Base-by-base conservation (phyloP, 2,797 vertebrate genomes). In the Thalassophryne amazonica region DNA sequence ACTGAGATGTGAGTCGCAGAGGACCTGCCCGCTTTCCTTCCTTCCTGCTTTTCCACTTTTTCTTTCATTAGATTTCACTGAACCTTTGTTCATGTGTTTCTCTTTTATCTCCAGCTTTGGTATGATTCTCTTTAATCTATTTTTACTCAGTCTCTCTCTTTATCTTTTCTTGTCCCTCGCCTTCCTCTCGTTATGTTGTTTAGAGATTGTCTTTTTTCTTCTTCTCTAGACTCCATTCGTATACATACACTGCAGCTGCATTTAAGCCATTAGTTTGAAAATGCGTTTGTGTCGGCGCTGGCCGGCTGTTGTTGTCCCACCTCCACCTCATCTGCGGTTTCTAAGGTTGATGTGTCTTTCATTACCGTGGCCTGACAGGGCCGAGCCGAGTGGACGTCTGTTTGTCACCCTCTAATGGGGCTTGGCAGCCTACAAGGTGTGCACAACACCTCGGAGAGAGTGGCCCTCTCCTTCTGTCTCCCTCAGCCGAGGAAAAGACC, bases 371-470 rank as follows among this genome's bases (percentile, higher is more conserved):
- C 63, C 76, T 86, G 84, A 86, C 84, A 86, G 80, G 73, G 8
- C 66, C 16, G 76, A 76, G 81, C 48, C 73, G 45, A 61, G 70
- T 25, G 62, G 75, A 80, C 66, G 63, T 83, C 74, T 82, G 81
- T 78, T 87, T 81, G 87, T 84, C 82, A 83, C 78, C 72, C 67
- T 81, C 83, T 87, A 89, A 89, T 84, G 76, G 78, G 82, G 65
- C 77, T 33, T 76, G 85, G 77, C 85, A 85, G 72, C 58, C 64
- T 77, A 87, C 82, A 84, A 83, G 82, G 81, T 81, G 80, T 65
- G 69, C 78, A 61, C 66, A 61, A 55, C 76, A 59, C 75, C 78
- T 84, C 67, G 17, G 74, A 74, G 73, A 84, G 65, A 70, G 72
- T 53, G 64, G 69, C 77, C 73, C 42, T 61, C 73, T 69, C 58